Evolutionary conservation across 2,113 vertebrate genomes (phyloP), one percentile per base, ranked within the genome.

Genomic region (Anhinga anhinga): DNA sequence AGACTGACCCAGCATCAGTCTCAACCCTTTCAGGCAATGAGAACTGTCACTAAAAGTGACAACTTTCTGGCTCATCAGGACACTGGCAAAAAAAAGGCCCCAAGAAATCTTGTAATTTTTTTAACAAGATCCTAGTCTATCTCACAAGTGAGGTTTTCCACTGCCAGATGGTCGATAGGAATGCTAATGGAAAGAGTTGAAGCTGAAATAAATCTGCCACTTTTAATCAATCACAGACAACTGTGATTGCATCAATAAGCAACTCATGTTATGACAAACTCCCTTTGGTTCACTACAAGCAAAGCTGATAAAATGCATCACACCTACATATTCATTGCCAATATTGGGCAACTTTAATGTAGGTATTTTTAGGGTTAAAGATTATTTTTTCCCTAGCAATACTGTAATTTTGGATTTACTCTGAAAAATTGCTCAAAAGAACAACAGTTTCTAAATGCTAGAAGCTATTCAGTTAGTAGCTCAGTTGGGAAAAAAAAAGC

Each of bases 201-300:
- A 94, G 95, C 96, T 82, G 82, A 98, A 98, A 98, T 97, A 98
- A 98, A 98, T 95, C 96, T 98, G 98, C 95, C 97, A 97, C 94
- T 97, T 98, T 66, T 95, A 97, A 98, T 98, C 98, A 97, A 97
- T 98, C 97, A 97, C 86, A 94, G 92, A 82, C 88, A 95, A 96
- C 90, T 12, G 27, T 94, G 42, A 44, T 44, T 44, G 93, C 96
- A 97, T 98, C 96, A 93, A 97, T 95, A 96, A 93, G 59, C 27
- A 36, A 79, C 62, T 94, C 5, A 0, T 87, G 93, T 94, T 97
- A 95, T 88, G 95, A 96, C 88, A 97, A 95, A 91, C 65, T 95
- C 94, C 91, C 65, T 97, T 91, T 88, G 58, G 70, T 71, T 93
- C 20, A 7, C 67, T 72, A 81, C 82, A 83, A 95, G 89, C 44